These are phyloP conservation scores for Ptychochromis oligacanthus DNA, from an alignment of 2,113 vertebrate genomes.

Conservation along the genomic window DNA sequence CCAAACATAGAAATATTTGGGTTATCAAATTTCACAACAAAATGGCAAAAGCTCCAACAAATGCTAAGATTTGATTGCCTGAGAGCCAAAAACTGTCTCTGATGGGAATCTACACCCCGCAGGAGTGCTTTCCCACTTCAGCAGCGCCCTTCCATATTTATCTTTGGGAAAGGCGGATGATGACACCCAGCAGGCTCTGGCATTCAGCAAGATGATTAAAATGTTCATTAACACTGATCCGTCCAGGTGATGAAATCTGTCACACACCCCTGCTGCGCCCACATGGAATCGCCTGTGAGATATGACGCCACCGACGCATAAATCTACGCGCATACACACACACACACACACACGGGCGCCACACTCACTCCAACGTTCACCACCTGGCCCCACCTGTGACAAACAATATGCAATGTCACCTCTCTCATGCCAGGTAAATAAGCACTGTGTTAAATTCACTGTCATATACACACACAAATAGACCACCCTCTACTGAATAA, in stretches of 20 bases:
- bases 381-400: constrained; percentile 65
- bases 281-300: constrained; percentile 32
- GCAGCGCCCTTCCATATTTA: constrained; percentile 47
- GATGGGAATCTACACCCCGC: constrained; percentile 6
- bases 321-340: not conserved
- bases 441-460: constrained; percentile 47
- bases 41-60: constrained; percentile 6
- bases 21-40: not conserved
- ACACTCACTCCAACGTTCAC: not conserved
- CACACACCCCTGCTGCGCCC: constrained; percentile 52
- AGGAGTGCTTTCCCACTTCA: constrained; percentile 12
- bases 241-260: constrained; percentile 70
- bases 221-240: constrained; percentile 71
- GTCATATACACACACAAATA: constrained; percentile 9
- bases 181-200: constrained; percentile 59
- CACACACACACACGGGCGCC: not conserved
- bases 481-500: constrained; percentile 50
- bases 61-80: not conserved
- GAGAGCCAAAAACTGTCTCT: not conserved
- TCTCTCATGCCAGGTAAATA: constrained; percentile 61
- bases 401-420: constrained; percentile 42
- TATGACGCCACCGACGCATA: not conserved
- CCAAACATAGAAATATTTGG: not conserved
- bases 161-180: constrained; percentile 40
- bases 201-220: constrained; percentile 71